Evolutionary conservation across 2,113 vertebrate genomes (phyloP).

Genomic region (Tyto alba): DNA sequence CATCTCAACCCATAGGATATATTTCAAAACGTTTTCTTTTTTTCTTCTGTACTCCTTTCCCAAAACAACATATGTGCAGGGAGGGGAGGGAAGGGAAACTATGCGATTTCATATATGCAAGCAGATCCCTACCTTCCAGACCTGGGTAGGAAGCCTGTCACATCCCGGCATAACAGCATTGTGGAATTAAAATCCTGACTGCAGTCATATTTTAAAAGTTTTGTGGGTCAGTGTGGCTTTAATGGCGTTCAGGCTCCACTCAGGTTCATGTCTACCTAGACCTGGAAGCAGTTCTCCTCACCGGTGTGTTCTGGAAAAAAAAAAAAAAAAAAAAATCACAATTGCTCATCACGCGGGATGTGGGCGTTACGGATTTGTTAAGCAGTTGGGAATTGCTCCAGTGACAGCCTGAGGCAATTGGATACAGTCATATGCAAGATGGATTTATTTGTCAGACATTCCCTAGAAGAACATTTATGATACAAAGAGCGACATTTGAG

Average conservation of each 20-base stretch:
- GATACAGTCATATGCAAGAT: background rate
- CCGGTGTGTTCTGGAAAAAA: background rate
- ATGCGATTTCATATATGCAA: background rate
- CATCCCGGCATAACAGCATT: conserved; percentile 28
- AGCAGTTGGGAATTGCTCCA: background rate
- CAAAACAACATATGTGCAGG: background rate
- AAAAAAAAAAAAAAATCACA: background rate
- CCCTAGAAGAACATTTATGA: background rate
- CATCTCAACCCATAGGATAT: background rate
- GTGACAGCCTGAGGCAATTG: background rate
- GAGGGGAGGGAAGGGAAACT: background rate
- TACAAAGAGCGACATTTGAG: background rate
- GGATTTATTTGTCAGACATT: background rate
- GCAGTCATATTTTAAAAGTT: conserved; percentile 30
- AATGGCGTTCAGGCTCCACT: background rate
- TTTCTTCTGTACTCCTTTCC: background rate
- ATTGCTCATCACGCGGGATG: background rate
- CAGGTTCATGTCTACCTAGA: background rate
- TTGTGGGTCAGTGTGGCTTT: background rate
- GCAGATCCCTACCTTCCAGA: conserved; percentile 45
- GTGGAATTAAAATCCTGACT: background rate
- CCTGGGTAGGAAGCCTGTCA: conserved; percentile 11
- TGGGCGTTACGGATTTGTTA: background rate
- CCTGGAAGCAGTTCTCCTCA: conserved; percentile 49
- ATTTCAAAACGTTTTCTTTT: background rate